Evolutionary conservation across 1,140 invertebrate genomes (phyloP), one percentile per base, ranked within the genome.

Genomic region (Brachionus rubens): DNA sequence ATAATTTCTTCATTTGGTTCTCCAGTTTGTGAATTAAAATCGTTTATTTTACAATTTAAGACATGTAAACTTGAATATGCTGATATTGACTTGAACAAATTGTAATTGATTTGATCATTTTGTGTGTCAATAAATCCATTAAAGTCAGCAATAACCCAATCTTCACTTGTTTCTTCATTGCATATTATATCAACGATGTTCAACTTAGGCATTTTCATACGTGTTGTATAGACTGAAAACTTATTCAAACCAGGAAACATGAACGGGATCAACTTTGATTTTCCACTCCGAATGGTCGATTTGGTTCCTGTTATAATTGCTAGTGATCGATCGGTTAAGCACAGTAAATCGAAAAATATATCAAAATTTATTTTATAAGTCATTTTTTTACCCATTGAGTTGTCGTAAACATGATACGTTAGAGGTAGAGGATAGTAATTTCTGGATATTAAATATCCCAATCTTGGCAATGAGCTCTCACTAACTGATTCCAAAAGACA

Each of bases 361-460:
- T 54, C 52, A 54, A 54, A 54, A 26, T 54, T 54, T n/a, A 54
- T 3, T 54, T 54, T 54, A 28, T 28, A 21, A n/a, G 24, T 28
- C 28, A 54, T 28, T 28, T 54, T 28, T 28, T 5, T 36, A 3
- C 4, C 21, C n/a, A 6, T 54, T 30, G 24, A 5, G n/a, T 54
- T 21, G 12, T 54, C 26, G n/a, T 54, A 54, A 54, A 54, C 12
- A 10, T 54, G 21, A 28, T 54, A 54, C 4, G 28, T 28, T 28
- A 54, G 28, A 28, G 52, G 52, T 28, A 54, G 28, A 30, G 52
- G 52, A 54, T 54, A 54, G 14, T 54, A 21, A 54, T 54, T 54
- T 54, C 28, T 54, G 26, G 52, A 54, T 14, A 54, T 28, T 14
- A 54, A 28, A 7, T 28, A 26, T 10, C 52, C 52, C n/a, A 54